Evolutionary conservation across 1,140 invertebrate genomes (phyloP).

Genomic region (Melanaphis sacchari): DNA sequence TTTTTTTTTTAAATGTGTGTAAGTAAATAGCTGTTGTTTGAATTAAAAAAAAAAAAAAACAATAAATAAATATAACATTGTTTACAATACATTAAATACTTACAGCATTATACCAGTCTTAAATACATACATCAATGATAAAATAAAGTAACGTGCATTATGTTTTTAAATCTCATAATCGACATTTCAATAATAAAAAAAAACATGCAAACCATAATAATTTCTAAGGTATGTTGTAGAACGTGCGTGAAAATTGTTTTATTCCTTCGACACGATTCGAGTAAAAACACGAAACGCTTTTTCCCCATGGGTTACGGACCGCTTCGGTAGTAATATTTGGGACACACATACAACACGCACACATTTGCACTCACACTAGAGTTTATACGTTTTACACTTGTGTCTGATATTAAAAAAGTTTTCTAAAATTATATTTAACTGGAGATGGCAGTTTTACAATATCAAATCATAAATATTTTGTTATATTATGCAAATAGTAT

Average conservation of each 20-base stretch:
- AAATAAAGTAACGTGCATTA: background rate
- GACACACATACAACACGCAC: background rate
- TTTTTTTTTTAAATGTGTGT: background rate
- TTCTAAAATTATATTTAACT: slow-evolving; percentile 19
- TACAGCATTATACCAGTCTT: background rate
- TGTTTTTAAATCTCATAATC: slow-evolving; percentile 22
- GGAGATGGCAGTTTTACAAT: background rate
- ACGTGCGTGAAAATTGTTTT: slow-evolving; percentile 49
- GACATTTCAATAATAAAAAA: background rate
- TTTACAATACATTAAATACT: background rate
- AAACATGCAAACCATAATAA: slow-evolving; percentile 42
- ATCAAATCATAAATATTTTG: background rate
- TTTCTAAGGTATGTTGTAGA: slow-evolving; percentile 26
- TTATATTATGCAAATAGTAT: background rate
- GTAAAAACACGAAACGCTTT: slow-evolving; percentile 31
- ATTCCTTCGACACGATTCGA: slow-evolving; percentile 32
- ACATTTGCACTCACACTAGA: background rate
- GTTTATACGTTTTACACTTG: slow-evolving; percentile 24
- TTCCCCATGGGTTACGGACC: background rate
- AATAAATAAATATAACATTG: background rate
- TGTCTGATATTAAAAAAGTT: slow-evolving; percentile 30
- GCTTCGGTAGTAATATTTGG: slow-evolving; percentile 3
- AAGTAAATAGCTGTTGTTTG: background rate
- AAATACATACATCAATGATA: background rate
- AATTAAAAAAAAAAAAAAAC: background rate